Evolutionary conservation across 2,797 vertebrate species (phyloP).

Genomic region (Enteromius fasciolatus): DNA sequence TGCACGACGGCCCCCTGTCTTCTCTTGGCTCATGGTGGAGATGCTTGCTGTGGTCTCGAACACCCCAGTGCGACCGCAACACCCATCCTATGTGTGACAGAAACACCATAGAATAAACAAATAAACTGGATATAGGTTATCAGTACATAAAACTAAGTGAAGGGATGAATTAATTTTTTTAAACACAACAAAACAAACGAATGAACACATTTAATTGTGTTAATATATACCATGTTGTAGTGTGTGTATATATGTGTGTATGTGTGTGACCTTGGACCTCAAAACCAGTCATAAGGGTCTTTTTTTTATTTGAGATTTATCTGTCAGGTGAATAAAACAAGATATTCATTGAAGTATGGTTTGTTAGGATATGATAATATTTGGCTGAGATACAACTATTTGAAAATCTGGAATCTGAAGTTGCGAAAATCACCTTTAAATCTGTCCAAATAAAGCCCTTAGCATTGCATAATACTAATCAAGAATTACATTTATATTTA

Average conservation of each 20-base stretch:
- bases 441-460: background rate
- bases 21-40: conserved; percentile 63
- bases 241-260: too few relatives aligned
- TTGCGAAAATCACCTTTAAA: background rate
- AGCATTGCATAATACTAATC: background rate
- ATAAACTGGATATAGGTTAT: conserved; percentile 12
- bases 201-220: background rate
- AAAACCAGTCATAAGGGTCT: background rate
- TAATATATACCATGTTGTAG: background rate
- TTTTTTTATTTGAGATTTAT: too few relatives aligned
- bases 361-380: background rate
- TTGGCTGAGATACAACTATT: too few relatives aligned
- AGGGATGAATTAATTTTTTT: background rate
- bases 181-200: background rate
- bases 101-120: conserved; percentile 68
- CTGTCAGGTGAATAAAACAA: too few relatives aligned
- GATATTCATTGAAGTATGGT: background rate
- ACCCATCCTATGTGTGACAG: conserved; percentile 59
- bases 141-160: background rate
- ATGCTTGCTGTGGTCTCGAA: conserved; percentile 47
- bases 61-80: conserved; percentile 61
- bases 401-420: background rate
- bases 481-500: too few relatives aligned
- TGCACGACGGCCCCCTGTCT: conserved; percentile 77
- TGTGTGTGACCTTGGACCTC: background rate